Evolutionary conservation across 2,113 vertebrate genomes (phyloP), one percentile per base, ranked within the genome.

Genomic region (Hypocryptadius cinnamomeus): DNA sequence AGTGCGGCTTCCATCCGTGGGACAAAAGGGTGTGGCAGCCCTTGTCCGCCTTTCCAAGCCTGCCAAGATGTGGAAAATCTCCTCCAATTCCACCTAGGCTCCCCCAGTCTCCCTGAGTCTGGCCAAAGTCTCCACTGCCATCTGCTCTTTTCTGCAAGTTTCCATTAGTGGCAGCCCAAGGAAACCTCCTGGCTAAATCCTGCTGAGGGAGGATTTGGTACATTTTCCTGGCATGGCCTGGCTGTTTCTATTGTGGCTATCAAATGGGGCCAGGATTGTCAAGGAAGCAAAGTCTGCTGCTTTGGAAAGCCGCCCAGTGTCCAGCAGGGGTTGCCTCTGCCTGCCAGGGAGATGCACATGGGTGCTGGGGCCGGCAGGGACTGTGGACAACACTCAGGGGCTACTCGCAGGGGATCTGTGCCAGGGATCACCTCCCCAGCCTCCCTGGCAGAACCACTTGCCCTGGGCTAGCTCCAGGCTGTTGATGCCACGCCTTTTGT

Each of bases 101-200:
- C 59, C n/a, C 28, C 16, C 13, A 3, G 22, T 19, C 59, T 79
- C 47, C 42, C 60, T 42, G 22, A 13, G 35, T 78, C 87, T 78
- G 77, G 86, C 64, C 93, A 89, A 89, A 89, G 19, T 7, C 79
- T 86, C 80, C 0, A 0, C 70, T 89, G 14, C 84, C 84, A 86
- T 94, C 91, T 90, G 95, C 60, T 87, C 69, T 93, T 93, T 51
- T 21, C 87, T 84, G 30, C 65, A 70, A 84, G 93, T 93, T 96
- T 95, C 91, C 87, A 19, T 84, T 73, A 95, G 64, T 1, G 0
- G 77, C 64, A 70, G 77, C 69, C 77, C 80, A 63, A 56, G 91
- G 89, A 95, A 95, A 84, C 65, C 91, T 92, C 84, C 77, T 81
- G 93, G 77, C 77, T 84, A 42, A 33, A 42, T 66, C 80, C 60